Conservation (phyloP, 2,113 vertebrate species). For the Lepisosteus osseus region DNA sequence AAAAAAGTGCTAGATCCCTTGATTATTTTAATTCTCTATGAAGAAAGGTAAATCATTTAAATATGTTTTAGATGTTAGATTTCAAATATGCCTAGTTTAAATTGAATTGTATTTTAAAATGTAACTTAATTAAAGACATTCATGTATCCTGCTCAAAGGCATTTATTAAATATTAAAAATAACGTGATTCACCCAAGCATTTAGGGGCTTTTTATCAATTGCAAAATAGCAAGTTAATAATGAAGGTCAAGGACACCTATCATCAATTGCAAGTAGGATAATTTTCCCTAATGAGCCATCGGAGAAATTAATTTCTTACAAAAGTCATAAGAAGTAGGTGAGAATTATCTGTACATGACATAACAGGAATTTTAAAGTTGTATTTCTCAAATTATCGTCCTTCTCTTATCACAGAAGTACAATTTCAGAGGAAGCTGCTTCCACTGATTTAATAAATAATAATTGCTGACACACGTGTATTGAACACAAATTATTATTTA, state of each 20-base stretch:
- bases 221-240: constrained; percentile 33
- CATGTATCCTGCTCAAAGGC: constrained; percentile 32
- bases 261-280: constrained; percentile 48
- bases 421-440: no score
- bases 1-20: background rate
- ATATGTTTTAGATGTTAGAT: constrained; percentile 50
- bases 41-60: constrained; percentile 27
- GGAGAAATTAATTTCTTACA: constrained; percentile 25
- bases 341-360: no score
- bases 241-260: constrained; percentile 50
- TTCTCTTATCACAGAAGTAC: no score
- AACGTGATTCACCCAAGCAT: constrained; percentile 39
- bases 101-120: constrained; percentile 41
- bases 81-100: constrained; percentile 38
- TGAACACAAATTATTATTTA: no score
- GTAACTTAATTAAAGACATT: constrained; percentile 31
- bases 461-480: no score
- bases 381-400: no score
- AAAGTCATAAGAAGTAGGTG: no score
- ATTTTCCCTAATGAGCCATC: constrained; percentile 39
- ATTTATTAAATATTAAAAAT: constrained; percentile 56
- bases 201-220: constrained; percentile 52
- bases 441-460: no score
- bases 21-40: background rate
- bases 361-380: no score